Conservation (phyloP, 2,888 invertebrate genomes). For the Aspidiotus rigidus region DNA sequence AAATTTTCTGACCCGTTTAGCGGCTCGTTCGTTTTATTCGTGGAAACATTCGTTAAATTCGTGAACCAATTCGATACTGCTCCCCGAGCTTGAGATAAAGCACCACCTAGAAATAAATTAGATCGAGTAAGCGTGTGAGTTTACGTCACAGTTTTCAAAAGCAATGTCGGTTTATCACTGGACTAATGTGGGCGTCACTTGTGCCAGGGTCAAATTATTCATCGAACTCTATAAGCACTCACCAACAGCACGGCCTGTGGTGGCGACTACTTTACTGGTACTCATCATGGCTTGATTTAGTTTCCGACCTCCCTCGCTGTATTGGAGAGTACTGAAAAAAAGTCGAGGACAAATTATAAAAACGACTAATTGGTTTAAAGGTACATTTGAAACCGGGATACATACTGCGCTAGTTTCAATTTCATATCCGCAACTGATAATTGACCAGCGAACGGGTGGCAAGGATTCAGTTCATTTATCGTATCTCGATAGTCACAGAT, state of each 20-base stretch:
- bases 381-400: conserved; percentile 21
- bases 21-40: conserved; percentile 4
- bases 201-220: too few species aligned
- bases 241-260: conserved; percentile 65
- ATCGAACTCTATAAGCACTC: conserved; percentile 40
- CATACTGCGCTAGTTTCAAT: conserved; percentile 79
- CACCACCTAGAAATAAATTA: conserved; percentile 56
- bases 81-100: conserved; percentile 77
- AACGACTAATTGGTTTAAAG: conserved; percentile 7
- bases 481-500: conserved; percentile 55
- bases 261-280: conserved; percentile 81
- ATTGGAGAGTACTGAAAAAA: conserved; percentile 75
- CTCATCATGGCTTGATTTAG: conserved; percentile 85
- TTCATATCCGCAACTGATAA: conserved; percentile 91
- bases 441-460: conserved; percentile 92
- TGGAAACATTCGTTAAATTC: conserved; percentile 52
- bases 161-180: too few species aligned
- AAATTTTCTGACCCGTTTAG: background rate
- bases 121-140: conserved; percentile 14
- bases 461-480: conserved; percentile 56
- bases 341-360: background rate
- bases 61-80: conserved; percentile 82
- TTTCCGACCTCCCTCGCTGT: conserved; percentile 84
- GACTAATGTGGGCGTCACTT: too few species aligned
- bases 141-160: background rate